Conservation (phyloP, 2,888 invertebrate species). For the Chelonus formosanus region DNA sequence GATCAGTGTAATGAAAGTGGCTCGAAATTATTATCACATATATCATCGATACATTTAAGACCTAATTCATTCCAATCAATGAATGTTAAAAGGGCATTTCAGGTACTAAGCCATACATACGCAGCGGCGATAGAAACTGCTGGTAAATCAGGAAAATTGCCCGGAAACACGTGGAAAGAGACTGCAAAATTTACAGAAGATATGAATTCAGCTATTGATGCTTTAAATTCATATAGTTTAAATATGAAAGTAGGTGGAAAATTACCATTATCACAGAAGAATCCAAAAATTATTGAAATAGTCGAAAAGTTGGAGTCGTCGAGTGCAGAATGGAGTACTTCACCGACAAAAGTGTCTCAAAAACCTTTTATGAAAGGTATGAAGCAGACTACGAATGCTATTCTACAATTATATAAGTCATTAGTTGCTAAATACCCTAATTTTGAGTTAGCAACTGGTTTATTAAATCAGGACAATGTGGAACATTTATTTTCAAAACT, state of each 20-base stretch:
- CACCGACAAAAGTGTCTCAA: constrained; percentile 4
- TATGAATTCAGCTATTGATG: constrained; percentile 35
- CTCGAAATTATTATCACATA: constrained; percentile 33
- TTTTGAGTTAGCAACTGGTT: constrained; percentile 35
- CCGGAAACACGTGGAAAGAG: constrained; percentile 29
- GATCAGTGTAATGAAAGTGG: background rate
- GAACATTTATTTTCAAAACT: constrained; percentile 41
- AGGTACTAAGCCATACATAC: constrained; percentile 33
- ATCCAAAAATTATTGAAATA: constrained; percentile 28
- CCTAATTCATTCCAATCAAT: constrained; percentile 35
- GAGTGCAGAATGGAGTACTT: constrained; percentile 1
- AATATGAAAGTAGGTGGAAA: constrained; percentile 8
- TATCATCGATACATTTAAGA: constrained; percentile 30
- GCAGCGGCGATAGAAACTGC: constrained; percentile 34
- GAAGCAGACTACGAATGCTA: constrained; percentile 26
- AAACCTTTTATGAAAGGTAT: constrained; percentile 36
- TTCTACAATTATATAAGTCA: constrained; percentile 26
- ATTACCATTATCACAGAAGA: constrained; percentile 27
- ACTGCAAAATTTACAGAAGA: constrained; percentile 34
- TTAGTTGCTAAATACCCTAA: constrained; percentile 19
- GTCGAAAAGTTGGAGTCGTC: constrained; percentile 22
- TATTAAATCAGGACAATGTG: constrained; percentile 38
- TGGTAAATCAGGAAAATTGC: constrained; percentile 17
- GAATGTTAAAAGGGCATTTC: constrained; percentile 40
- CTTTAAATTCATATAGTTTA: constrained; percentile 20